phyloP scores from a whole-genome alignment of 2,888 invertebrate species.

The Harpagoxenus sublaevis region DNA sequence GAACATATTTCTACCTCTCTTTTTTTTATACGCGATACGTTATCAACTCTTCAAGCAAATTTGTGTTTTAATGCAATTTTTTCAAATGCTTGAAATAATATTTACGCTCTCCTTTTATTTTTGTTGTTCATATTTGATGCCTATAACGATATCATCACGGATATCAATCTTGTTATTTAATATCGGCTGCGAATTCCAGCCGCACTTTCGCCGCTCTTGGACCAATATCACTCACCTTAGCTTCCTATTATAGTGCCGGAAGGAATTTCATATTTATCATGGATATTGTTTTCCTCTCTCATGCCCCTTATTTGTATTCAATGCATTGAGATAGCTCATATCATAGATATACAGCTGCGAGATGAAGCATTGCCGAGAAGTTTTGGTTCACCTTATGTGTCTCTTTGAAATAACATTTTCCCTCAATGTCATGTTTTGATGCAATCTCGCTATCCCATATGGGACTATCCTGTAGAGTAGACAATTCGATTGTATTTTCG shows the following conservation, averaged over 20 bases:
- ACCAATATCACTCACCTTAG: conserved; percentile 69
- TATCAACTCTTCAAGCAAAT: conserved; percentile 20
- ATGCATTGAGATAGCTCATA: conserved; percentile 73
- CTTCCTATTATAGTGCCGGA: conserved; percentile 61
- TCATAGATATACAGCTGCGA: conserved; percentile 58
- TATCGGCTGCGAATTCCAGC: conserved; percentile 68
- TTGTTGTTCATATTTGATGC: conserved; percentile 32
- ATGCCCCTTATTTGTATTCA: conserved; percentile 78
- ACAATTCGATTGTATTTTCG: conserved; percentile 9
- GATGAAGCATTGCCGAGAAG: conserved; percentile 68
- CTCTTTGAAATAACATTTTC: conserved; percentile 63
- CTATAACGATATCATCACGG: conserved; percentile 55
- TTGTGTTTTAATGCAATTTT: conserved; percentile 5
- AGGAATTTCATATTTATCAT: conserved; percentile 79
- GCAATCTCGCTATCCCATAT: conserved; percentile 44
- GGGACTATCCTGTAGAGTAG: not conserved
- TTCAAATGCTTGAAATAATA: conserved; percentile 51
- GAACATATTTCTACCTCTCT: not conserved
- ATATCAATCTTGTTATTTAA: conserved; percentile 74
- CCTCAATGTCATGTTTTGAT: conserved; percentile 31
- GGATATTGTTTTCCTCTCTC: conserved; percentile 77
- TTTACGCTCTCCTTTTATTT: conserved; percentile 45
- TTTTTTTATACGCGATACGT: not conserved
- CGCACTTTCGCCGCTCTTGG: conserved; percentile 57
- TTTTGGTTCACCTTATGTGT: conserved; percentile 59